These are phyloP conservation scores for Osedax frankpressi DNA, from an alignment of 2,888 invertebrate genomes.

Conservation along the genomic window DNA sequence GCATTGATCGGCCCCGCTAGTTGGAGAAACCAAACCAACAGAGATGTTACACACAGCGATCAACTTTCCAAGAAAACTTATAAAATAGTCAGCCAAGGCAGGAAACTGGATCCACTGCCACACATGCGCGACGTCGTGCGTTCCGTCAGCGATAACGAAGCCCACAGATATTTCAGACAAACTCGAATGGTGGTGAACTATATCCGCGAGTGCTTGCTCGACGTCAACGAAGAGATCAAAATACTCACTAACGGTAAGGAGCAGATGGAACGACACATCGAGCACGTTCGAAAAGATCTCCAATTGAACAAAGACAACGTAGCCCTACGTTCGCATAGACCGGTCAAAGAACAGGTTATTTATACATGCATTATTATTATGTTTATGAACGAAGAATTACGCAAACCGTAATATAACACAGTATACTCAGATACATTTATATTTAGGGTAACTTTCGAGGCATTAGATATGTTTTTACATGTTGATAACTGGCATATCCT, in stretches of 20 bases:
- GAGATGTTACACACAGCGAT: constrained; percentile 40
- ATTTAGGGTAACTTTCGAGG: too few relatives aligned
- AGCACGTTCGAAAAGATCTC: constrained; percentile 44
- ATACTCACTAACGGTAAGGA: constrained; percentile 40
- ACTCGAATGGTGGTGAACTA: constrained; percentile 39
- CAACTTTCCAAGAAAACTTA: constrained; percentile 39
- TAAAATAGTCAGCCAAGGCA: constrained; percentile 37
- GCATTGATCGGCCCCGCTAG: constrained; percentile 35
- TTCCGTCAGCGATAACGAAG: constrained; percentile 42
- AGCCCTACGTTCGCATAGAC: constrained; percentile 35
- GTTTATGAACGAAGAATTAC: too few relatives aligned
- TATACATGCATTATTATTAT: too few relatives aligned
- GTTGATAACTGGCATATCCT: too few relatives aligned
- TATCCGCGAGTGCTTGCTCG: constrained; percentile 41
- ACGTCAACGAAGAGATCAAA: constrained; percentile 45
- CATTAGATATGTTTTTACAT: too few relatives aligned
- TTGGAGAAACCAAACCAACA: constrained; percentile 41
- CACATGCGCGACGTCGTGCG: constrained; percentile 41
- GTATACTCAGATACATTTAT: too few relatives aligned
- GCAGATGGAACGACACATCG: constrained; percentile 39
- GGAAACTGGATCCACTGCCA: constrained; percentile 41
- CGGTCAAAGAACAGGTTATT: constrained; percentile 40
- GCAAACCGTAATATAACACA: too few relatives aligned
- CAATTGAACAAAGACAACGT: constrained; percentile 41
- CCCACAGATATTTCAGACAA: constrained; percentile 40